phyloP scores from a whole-genome alignment of 2,113 vertebrate genomes.

The Euleptes europaea region DNA sequence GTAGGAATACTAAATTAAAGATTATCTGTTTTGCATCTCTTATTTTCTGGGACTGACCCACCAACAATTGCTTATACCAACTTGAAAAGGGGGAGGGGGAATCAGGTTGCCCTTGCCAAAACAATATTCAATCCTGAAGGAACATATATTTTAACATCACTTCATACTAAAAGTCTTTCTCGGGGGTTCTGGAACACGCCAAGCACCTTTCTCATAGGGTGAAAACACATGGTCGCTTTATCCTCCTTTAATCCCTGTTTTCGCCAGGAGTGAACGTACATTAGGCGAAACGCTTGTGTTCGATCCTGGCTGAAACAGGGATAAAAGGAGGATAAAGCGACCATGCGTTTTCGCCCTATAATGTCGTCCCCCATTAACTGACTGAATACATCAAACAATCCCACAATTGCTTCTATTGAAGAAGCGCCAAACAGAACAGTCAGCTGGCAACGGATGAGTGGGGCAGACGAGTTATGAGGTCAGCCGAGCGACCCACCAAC shows the following conservation, averaged over 20 bases:
- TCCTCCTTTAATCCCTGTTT: too few species aligned
- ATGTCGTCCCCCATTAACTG: not conserved
- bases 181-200: not conserved
- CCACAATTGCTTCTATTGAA: not conserved
- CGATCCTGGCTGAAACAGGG: too few species aligned
- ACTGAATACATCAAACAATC: not conserved
- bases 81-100: not conserved
- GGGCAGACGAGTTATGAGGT: not conserved
- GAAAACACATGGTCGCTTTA: too few species aligned
- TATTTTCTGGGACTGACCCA: not conserved
- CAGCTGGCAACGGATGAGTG: too few species aligned
- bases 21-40: not conserved
- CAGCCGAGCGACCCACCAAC: not conserved
- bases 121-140: not conserved
- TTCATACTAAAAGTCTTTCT: not conserved
- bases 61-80: not conserved
- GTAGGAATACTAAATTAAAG: not conserved
- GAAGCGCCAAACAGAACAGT: not conserved
- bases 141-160: not conserved
- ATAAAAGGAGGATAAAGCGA: too few species aligned
- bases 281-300: too few species aligned
- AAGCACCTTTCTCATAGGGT: not conserved
- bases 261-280: too few species aligned
- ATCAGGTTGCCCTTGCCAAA: not conserved
- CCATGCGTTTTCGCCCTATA: too few species aligned